Percentiles rank a stretch among this genome's conserved stretches.
phyloP scores from a whole-genome alignment of 2,797 vertebrate genomes.

The Pangasius sanitwongsei region DNA sequence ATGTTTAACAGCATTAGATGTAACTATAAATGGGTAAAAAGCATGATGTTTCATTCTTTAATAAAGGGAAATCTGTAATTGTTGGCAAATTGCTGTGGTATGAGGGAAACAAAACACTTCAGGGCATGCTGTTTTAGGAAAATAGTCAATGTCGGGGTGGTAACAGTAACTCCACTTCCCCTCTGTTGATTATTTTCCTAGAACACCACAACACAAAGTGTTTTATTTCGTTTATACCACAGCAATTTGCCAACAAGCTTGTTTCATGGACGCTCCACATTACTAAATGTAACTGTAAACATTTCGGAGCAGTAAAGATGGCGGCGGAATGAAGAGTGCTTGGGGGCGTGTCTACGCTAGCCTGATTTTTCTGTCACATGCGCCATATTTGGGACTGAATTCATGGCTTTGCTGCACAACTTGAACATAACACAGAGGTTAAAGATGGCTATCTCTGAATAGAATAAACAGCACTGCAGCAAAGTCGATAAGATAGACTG shows the following conservation, averaged over 20 bases:
- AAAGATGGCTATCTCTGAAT: neutral
- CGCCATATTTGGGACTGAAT: neutral
- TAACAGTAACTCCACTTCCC: neutral
- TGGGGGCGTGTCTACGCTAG: neutral
- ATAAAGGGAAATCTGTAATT: no score
- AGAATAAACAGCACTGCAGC: neutral
- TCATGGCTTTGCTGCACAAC: neutral
- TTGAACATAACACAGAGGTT: neutral
- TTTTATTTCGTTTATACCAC: neutral
- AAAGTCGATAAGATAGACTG: neutral
- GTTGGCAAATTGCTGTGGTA: neutral
- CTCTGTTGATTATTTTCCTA: no score
- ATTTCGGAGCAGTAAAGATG: neutral
- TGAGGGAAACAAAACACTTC: neutral
- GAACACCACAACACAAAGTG: no score
- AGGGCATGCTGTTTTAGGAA: neutral
- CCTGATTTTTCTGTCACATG: neutral
- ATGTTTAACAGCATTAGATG: no score
- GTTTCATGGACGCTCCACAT: no score
- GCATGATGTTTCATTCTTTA: no score
- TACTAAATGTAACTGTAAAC: no score
- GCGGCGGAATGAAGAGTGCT: neutral
- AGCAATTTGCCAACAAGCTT: no score
- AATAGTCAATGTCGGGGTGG: neutral
- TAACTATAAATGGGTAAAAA: no score